Conservation (phyloP, 2,797 vertebrate genomes). For the Melanotaenia pygmaea region DNA sequence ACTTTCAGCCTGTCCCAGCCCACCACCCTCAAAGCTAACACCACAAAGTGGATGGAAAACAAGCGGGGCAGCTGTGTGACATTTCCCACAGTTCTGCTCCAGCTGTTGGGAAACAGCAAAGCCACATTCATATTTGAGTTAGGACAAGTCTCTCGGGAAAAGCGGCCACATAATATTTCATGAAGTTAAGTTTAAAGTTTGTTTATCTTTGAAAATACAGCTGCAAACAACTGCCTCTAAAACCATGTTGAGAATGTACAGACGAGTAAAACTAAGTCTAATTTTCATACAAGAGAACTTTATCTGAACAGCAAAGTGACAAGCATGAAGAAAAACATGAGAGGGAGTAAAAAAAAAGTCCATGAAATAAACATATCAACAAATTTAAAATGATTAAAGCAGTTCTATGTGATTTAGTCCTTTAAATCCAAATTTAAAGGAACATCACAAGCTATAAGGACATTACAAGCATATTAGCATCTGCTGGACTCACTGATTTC, state of each 20-base stretch:
- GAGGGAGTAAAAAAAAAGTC: too few relatives aligned
- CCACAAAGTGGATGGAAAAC: constrained; percentile 41
- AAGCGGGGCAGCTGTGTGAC: constrained; percentile 57
- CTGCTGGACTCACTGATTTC: not conserved
- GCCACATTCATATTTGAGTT: constrained; percentile 51
- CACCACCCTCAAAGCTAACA: constrained; percentile 14
- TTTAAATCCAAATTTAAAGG: not conserved
- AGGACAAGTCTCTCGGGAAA: constrained; percentile 43
- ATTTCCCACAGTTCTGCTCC: constrained; percentile 70
- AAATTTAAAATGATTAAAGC: not conserved
- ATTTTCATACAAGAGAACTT: not conserved
- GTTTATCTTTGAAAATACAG: constrained; percentile 21
- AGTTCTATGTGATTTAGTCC: not conserved
- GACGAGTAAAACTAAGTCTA: not conserved
- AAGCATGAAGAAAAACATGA: not conserved
- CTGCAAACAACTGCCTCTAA: constrained; percentile 3
- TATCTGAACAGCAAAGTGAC: not conserved
- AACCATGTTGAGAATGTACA: not conserved
- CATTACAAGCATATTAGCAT: not conserved
- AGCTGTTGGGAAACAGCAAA: constrained; percentile 79
- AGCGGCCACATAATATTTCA: constrained; percentile 16
- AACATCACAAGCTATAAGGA: not conserved
- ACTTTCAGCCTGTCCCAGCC: not conserved
- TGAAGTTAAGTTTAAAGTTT: constrained; percentile 21
- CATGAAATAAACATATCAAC: not conserved